These are phyloP conservation scores for Sardinella longiceps DNA, from an alignment of 2,797 vertebrate species.

Conservation along the genomic window DNA sequence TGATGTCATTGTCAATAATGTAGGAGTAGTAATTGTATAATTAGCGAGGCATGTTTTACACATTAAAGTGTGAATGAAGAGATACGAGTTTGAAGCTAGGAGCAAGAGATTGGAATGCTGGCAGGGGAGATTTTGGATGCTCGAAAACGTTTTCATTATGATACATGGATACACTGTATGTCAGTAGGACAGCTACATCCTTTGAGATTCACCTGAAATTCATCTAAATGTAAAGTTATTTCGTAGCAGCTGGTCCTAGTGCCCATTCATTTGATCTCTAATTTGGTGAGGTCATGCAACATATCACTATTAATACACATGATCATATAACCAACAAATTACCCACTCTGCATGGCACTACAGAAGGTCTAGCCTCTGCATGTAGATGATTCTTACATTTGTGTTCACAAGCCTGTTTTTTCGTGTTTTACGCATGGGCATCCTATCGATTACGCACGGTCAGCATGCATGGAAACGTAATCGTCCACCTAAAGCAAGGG, in stretches of 20 bases:
- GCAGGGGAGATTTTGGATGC: neutral
- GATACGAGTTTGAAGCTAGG: neutral
- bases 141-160: neutral
- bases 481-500: neutral
- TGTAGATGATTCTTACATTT: neutral
- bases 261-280: no score
- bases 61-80: neutral
- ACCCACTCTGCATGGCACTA: neutral
- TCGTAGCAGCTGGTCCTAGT: neutral
- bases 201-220: neutral
- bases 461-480: neutral
- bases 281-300: neutral
- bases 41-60: neutral
- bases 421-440: slow-evolving; percentile 17
- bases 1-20: neutral
- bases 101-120: neutral
- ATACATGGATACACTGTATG: neutral
- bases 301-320: neutral
- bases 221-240: neutral
- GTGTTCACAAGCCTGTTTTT: neutral
- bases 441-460: neutral
- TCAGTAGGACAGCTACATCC: neutral
- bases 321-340: neutral
- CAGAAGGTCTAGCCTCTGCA: neutral
- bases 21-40: neutral